Percentiles rank a stretch among this genome's conserved stretches.
Conservation (phyloP, 2,888 invertebrate genomes). For the Electrophaes corylata region DNA sequence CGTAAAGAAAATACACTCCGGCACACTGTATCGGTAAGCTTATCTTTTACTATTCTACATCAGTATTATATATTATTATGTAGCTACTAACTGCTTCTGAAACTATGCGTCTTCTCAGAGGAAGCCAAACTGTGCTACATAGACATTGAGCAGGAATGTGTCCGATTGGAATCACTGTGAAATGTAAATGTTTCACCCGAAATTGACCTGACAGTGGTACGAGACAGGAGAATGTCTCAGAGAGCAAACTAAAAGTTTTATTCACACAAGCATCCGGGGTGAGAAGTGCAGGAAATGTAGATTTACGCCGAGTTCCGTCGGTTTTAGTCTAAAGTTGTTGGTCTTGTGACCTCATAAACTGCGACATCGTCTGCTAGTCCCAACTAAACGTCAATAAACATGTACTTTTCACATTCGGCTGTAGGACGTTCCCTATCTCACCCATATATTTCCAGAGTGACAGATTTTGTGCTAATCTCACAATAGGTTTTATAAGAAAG, state of each 20-base stretch:
- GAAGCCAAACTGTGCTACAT: neutral
- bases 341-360: neutral
- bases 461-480: too few species aligned
- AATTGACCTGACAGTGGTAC: neutral
- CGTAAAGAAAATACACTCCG: slow-evolving; percentile 83
- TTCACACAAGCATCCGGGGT: neutral
- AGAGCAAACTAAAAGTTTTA: neutral
- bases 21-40: slow-evolving; percentile 80
- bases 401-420: too few species aligned
- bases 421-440: too few species aligned
- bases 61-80: too few species aligned
- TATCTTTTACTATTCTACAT: neutral
- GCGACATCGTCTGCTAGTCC: neutral
- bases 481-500: too few species aligned
- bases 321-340: neutral
- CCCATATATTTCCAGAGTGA: too few species aligned
- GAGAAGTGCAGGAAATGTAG: slow-evolving; percentile 3
- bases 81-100: neutral
- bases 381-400: neutral
- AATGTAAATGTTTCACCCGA: neutral
- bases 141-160: neutral
- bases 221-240: neutral
- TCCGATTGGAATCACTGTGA: neutral
- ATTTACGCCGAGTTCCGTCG: neutral
- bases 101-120: neutral